These are phyloP conservation scores for Procambarus virginalis DNA, from an alignment of 1,140 invertebrate genomes.

Conservation along the genomic window DNA sequence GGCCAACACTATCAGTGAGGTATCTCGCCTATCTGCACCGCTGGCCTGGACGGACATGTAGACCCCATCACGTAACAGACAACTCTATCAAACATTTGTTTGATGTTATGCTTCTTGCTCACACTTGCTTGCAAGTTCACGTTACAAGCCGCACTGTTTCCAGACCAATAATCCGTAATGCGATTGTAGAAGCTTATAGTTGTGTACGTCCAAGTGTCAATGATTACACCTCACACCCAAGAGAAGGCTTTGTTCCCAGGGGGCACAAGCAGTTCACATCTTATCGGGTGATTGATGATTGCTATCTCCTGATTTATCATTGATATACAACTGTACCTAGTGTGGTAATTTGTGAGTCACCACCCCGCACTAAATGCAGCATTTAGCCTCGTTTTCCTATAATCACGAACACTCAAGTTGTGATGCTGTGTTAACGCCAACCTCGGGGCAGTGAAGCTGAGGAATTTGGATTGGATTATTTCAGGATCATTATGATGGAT, in stretches of 20 bases:
- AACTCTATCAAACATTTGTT: too few relatives aligned
- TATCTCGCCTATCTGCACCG: background rate
- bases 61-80: too few relatives aligned
- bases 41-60: background rate
- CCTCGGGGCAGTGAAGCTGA: background rate
- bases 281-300: too few relatives aligned
- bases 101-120: too few relatives aligned
- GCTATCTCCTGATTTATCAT: background rate
- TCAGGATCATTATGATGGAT: slow-evolving; percentile 17
- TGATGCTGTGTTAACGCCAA: background rate
- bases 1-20: background rate
- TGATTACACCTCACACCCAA: too few relatives aligned
- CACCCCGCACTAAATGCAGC: background rate
- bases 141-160: too few relatives aligned
- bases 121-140: too few relatives aligned
- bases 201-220: too few relatives aligned
- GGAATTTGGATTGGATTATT: background rate
- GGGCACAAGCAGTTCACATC: too few relatives aligned
- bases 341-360: background rate
- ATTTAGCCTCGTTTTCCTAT: slow-evolving; percentile 28
- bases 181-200: too few relatives aligned
- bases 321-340: background rate
- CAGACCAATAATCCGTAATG: too few relatives aligned
- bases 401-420: slow-evolving; percentile 21
- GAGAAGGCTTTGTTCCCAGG: too few relatives aligned